phyloP scores from a whole-genome alignment of 1,140 invertebrate species.

The Aphaenogaster ashmeadi region DNA sequence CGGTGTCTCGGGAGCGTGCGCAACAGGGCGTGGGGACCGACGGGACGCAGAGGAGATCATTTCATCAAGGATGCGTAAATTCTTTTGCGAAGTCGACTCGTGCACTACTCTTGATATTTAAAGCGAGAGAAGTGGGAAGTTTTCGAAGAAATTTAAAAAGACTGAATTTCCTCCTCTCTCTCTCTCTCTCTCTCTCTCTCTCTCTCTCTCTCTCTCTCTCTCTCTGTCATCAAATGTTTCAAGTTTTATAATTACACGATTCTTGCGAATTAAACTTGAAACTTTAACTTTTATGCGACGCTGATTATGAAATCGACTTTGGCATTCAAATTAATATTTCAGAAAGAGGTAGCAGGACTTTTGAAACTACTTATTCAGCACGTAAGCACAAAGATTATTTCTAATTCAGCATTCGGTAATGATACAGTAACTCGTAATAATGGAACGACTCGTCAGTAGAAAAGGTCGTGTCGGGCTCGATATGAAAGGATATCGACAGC shows the following conservation, averaged over 20 bases:
- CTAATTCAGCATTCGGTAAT: slow-evolving; percentile 15
- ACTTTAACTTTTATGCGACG: not conserved
- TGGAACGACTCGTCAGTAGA: not conserved
- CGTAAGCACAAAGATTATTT: not conserved
- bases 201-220: too few species aligned
- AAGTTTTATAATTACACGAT: not conserved
- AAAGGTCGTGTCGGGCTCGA: slow-evolving; percentile 18
- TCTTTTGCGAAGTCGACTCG: not conserved
- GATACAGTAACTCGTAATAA: slow-evolving; percentile 35
- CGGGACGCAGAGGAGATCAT: not conserved
- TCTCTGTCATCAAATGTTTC: not conserved
- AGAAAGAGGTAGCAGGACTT: not conserved
- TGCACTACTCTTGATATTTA: not conserved
- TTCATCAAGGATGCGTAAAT: not conserved
- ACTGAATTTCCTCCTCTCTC: not conserved
- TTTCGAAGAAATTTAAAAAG: not conserved
- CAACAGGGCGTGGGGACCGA: too few species aligned
- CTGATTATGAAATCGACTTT: not conserved
- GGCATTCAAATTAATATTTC: not conserved
- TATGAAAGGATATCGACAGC: slow-evolving; percentile 49
- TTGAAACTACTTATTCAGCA: not conserved
- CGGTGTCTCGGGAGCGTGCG: not conserved
- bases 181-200: too few species aligned
- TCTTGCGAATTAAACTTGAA: not conserved
- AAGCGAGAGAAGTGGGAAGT: not conserved